These are phyloP conservation scores for Nymphicus hollandicus DNA, from an alignment of 2,113 vertebrate species.

Conservation along the genomic window DNA sequence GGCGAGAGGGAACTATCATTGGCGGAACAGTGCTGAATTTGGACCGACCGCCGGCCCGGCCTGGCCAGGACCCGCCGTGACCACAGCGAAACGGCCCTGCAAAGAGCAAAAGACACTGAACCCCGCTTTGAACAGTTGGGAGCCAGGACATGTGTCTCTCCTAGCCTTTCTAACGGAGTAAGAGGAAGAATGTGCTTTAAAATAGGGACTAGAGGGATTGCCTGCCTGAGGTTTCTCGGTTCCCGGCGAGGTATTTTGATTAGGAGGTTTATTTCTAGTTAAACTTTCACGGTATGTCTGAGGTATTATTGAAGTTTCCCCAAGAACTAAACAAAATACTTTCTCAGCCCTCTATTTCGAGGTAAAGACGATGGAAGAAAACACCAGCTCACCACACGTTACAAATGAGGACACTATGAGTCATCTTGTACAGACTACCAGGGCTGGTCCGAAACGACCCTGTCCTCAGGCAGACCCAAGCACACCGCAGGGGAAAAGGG, in stretches of 20 bases:
- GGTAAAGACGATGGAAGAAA: neutral
- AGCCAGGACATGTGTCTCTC: neutral
- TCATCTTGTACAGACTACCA: neutral
- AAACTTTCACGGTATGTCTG: neutral
- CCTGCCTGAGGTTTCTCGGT: neutral
- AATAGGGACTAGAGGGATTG: neutral
- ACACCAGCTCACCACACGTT: neutral
- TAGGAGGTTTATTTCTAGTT: neutral
- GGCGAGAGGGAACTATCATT: neutral
- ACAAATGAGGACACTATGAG: rapidly evolving
- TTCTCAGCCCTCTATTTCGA: neutral
- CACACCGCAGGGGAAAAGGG: neutral
- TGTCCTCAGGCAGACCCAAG: rapidly evolving
- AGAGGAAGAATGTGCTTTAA: neutral
- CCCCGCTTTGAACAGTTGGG: neutral
- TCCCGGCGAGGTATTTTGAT: neutral
- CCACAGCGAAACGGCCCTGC: neutral
- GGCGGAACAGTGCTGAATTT: neutral
- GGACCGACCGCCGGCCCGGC: neutral
- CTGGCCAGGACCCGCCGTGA: neutral
- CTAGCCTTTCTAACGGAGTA: neutral
- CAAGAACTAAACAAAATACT: neutral
- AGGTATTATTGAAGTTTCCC: neutral
- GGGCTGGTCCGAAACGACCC: neutral
- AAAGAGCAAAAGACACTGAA: neutral